Conservation (phyloP, 2,113 vertebrate species). For the Pituophis catenifer region DNA sequence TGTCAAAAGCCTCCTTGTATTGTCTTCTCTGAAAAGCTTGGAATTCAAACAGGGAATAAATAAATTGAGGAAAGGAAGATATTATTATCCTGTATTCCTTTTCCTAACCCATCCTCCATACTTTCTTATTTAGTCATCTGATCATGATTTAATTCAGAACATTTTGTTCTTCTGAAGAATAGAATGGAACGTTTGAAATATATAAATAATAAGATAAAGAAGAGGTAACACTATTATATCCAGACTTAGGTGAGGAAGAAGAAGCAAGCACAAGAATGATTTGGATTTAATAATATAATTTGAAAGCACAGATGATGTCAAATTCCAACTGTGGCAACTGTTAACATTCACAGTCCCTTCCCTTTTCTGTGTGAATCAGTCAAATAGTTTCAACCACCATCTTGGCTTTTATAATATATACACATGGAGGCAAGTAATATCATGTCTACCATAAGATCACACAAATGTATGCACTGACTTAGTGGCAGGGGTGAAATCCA, state of each 20-base stretch:
- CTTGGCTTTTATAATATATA: neutral
- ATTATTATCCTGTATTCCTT: neutral
- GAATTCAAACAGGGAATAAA: neutral
- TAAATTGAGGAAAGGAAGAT: neutral
- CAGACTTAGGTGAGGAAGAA: neutral
- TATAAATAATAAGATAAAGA: neutral
- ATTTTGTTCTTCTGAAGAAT: neutral
- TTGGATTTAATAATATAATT: neutral
- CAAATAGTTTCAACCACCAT: neutral
- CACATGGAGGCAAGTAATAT: neutral
- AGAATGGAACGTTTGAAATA: neutral
- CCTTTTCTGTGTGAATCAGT: neutral
- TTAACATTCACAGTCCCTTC: neutral
- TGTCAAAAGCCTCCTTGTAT: neutral
- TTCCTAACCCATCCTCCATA: neutral
- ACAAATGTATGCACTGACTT: too few relatives aligned
- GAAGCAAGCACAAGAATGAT: neutral
- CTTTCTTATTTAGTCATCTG: neutral
- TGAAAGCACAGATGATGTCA: neutral
- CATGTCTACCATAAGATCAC: too few relatives aligned
- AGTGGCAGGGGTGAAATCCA: too few relatives aligned
- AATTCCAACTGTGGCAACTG: neutral
- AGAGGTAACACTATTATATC: neutral
- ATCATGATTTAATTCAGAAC: neutral
- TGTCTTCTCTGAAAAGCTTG: slow-evolving; percentile 1